A percentile compares a stretch with the other conserved stretches of the same genome.
phyloP scores from a whole-genome alignment of 1,140 invertebrate species.

The Pararge aegeria region DNA sequence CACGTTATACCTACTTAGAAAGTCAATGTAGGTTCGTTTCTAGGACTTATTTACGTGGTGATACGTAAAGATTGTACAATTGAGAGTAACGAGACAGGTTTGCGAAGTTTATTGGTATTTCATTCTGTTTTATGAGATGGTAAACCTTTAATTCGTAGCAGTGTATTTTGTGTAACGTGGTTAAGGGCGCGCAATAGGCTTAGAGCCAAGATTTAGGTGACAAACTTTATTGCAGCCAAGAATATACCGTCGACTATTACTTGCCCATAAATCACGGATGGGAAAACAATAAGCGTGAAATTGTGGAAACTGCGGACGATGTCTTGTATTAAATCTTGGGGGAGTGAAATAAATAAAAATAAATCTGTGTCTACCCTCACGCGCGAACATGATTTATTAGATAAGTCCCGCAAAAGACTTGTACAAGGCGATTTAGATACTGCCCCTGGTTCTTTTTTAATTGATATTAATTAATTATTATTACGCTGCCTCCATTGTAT shows the following conservation, averaged over 20 bases:
- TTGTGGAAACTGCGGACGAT: conserved; percentile 76
- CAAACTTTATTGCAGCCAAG: conserved; percentile 74
- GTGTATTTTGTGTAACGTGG: conserved; percentile 32
- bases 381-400: conserved; percentile 72
- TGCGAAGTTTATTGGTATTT: neutral
- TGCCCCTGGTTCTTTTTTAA: conserved; percentile 36
- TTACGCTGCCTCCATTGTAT: conserved; percentile 9
- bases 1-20: too few relatives aligned
- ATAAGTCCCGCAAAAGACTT: conserved; percentile 47
- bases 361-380: conserved; percentile 65
- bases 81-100: neutral
- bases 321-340: conserved; percentile 76
- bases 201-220: conserved; percentile 75
- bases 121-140: neutral
- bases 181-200: conserved; percentile 54
- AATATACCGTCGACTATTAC: conserved; percentile 74
- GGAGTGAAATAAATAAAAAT: conserved; percentile 78
- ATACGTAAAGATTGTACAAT: neutral
- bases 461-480: conserved; percentile 50
- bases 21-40: neutral
- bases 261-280: conserved; percentile 76
- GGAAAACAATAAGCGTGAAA: conserved; percentile 80
- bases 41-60: neutral
- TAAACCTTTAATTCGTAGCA: conserved; percentile 16
- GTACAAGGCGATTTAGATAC: conserved; percentile 38